Percentiles rank a stretch among this genome's conserved stretches.
Conservation (phyloP, 2,888 invertebrate species). For the Dicyrtoma fusca region DNA sequence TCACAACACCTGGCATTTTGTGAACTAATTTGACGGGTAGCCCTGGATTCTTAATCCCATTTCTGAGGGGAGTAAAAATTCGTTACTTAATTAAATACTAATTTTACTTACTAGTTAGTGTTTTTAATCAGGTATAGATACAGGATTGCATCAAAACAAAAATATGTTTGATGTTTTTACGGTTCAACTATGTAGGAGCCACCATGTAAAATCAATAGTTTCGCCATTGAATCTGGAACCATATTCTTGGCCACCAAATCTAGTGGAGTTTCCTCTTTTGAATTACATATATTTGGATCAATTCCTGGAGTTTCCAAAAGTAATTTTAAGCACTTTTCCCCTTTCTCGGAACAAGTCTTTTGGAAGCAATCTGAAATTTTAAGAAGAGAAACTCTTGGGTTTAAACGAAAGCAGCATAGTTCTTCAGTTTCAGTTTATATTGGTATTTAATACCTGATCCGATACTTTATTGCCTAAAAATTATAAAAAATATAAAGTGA, state of each 20-base stretch:
- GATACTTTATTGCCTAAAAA: too few species aligned
- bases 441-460: too few species aligned
- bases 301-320: conserved; percentile 3
- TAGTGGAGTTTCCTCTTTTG: not conserved
- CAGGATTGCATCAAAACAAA: too few species aligned
- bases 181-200: not conserved
- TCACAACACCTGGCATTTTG: conserved; percentile 5
- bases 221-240: not conserved
- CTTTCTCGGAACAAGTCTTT: not conserved
- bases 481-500: too few species aligned
- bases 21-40: conserved; percentile 3
- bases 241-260: not conserved
- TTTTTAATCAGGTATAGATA: too few species aligned
- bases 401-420: too few species aligned
- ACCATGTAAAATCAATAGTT: conserved; percentile 1
- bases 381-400: too few species aligned
- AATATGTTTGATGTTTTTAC: not conserved
- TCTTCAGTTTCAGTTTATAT: too few species aligned
- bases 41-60: not conserved
- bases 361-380: conserved; percentile 19
- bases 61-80: too few species aligned
- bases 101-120: too few species aligned
- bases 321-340: not conserved
- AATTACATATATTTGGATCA: conserved; percentile 15
- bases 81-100: too few species aligned